phyloP scores from a whole-genome alignment of 2,888 invertebrate species.

The Thereva unica region DNA sequence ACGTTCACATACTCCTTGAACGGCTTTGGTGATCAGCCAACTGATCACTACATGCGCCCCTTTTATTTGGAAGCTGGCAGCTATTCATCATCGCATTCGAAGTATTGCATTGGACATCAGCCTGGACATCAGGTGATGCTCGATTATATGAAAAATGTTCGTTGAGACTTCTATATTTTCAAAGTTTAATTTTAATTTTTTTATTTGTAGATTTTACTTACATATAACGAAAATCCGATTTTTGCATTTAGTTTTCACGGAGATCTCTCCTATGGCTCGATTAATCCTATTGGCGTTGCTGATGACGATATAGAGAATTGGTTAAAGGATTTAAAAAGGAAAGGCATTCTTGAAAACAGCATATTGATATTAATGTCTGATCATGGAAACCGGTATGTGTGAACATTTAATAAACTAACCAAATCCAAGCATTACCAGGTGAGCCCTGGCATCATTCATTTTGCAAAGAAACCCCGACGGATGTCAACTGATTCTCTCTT shows the following conservation, averaged over 20 bases:
- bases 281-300: slow-evolving; percentile 75
- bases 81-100: slow-evolving; percentile 62
- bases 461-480: too few species aligned
- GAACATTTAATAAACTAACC: too few species aligned
- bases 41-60: slow-evolving; percentile 87
- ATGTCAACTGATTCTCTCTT: too few species aligned
- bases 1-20: slow-evolving; percentile 89
- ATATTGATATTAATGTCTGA: slow-evolving; percentile 89
- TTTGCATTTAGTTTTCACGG: slow-evolving; percentile 89
- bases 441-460: too few species aligned
- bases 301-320: slow-evolving; percentile 74
- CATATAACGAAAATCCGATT: slow-evolving; percentile 69
- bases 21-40: slow-evolving; percentile 81
- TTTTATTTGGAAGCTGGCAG: slow-evolving; percentile 72
- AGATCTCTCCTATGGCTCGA: slow-evolving; percentile 85
- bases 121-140: slow-evolving; percentile 72
- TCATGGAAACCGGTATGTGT: slow-evolving; percentile 78
- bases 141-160: slow-evolving; percentile 69
- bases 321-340: slow-evolving; percentile 65
- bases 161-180: slow-evolving; percentile 38
- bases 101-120: slow-evolving; percentile 71
- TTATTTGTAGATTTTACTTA: slow-evolving; percentile 60
- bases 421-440: too few species aligned
- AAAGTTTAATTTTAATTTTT: background rate
- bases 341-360: slow-evolving; percentile 74